A percentile compares a stretch with the other conserved stretches of the same genome.
Conservation (phyloP, 2,797 vertebrate genomes). For the Fratercula arctica region DNA sequence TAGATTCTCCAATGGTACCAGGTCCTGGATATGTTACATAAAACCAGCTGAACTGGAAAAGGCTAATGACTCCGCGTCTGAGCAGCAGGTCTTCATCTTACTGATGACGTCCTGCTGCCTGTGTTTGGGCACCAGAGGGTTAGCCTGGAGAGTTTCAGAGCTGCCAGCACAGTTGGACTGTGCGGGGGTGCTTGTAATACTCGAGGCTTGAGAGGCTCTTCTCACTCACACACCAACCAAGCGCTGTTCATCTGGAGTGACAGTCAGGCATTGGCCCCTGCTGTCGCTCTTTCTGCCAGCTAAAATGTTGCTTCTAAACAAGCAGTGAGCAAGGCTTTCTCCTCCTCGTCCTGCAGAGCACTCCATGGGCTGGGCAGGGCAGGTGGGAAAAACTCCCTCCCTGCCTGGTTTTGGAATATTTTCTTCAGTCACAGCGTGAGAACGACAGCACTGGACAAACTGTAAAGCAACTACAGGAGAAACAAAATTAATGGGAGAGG, state of each 20-base stretch:
- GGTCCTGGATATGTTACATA: background rate
- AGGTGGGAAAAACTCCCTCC: background rate
- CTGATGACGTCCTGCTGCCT: conserved; percentile 28
- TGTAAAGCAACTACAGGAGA: background rate
- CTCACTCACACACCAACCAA: conserved; percentile 13
- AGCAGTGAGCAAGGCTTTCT: background rate
- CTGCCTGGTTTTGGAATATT: background rate
- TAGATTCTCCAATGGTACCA: background rate
- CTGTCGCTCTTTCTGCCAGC: conserved; percentile 25
- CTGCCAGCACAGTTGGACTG: conserved; percentile 47
- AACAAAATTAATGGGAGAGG: background rate
- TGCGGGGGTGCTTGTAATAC: background rate
- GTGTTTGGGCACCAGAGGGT: conserved; percentile 36
- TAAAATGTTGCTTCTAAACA: background rate
- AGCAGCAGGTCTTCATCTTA: conserved; percentile 41
- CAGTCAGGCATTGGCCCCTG: conserved; percentile 24
- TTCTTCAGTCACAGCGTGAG: background rate
- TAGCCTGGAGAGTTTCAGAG: conserved; percentile 26
- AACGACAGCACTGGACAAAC: background rate
- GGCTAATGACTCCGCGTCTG: conserved; percentile 1
- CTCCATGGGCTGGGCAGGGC: background rate
- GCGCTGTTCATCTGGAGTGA: conserved; percentile 51
- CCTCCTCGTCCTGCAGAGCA: background rate
- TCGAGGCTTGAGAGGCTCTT: background rate
- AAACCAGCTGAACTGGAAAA: conserved; percentile 49